Percentiles rank a stretch among this genome's conserved stretches.
Conservation (phyloP, 1,140 invertebrate genomes). For the Heliconius himera region DNA sequence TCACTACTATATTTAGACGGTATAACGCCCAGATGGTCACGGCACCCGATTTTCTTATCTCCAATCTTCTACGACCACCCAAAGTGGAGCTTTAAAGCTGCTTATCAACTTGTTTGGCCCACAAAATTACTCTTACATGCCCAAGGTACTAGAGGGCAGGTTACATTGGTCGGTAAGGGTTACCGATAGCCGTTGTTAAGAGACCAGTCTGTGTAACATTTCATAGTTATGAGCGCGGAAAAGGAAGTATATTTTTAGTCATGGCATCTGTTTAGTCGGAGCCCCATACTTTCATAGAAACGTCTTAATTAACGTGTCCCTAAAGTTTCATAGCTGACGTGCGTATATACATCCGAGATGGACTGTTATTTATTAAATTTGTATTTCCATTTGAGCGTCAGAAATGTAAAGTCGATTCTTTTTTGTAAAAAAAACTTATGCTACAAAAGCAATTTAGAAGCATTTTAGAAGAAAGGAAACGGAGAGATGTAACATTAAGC, state of each 20-base stretch:
- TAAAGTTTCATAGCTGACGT: slow-evolving; percentile 62
- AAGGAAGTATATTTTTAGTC: slow-evolving; percentile 79
- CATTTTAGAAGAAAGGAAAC: too few relatives aligned
- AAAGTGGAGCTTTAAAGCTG: slow-evolving; percentile 57
- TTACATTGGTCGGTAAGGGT: slow-evolving; percentile 58
- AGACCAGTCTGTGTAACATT: slow-evolving; percentile 67
- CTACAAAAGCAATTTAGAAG: too few relatives aligned
- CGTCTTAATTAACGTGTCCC: slow-evolving; percentile 74
- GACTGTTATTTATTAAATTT: slow-evolving; percentile 49
- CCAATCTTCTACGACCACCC: slow-evolving; percentile 67
- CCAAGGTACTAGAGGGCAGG: slow-evolving; percentile 54
- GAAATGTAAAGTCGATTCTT: not conserved
- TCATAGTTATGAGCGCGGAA: slow-evolving; percentile 79
- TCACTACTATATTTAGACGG: slow-evolving; percentile 74
- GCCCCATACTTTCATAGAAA: slow-evolving; percentile 68
- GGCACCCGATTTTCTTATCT: slow-evolving; percentile 76
- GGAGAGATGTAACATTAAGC: too few relatives aligned
- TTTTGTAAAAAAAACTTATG: not conserved
- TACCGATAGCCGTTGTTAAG: slow-evolving; percentile 75
- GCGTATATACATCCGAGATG: slow-evolving; percentile 46
- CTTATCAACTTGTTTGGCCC: slow-evolving; percentile 52
- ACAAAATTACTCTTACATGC: slow-evolving; percentile 44
- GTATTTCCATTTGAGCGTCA: slow-evolving; percentile 45
- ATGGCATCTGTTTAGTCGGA: slow-evolving; percentile 71
- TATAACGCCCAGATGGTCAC: slow-evolving; percentile 78